Base-by-base conservation (phyloP, 2,113 vertebrate genomes). In the Campylomormyrus tamandua region DNA sequence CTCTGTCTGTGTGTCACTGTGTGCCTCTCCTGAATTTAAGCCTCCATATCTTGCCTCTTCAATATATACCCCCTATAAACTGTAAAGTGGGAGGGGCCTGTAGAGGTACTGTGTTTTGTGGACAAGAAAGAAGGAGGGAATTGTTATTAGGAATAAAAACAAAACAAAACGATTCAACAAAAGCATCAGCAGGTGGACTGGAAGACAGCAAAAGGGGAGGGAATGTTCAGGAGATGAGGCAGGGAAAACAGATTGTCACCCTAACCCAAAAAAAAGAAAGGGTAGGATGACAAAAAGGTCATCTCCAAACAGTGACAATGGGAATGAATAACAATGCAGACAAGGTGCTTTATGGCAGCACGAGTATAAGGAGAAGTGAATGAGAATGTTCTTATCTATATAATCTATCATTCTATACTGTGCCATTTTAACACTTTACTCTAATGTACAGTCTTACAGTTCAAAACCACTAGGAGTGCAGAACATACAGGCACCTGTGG, bases 281-380 rank as follows among this genome's bases (percentile, higher is more conserved):
- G 42, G 35, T 21, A 42, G 24, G 27, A 89, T 39, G 77, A 19
- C 49, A 80, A 27, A 89, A 84, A 89, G 89, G 88, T 89, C 66
- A 89, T 50, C 88, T 89, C 46, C 88, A 89, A 89, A 89, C 39
- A 50, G 66, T 80, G 88, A 89, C 88, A 89, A 89, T 89, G 88
- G 58, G 88, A 89, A 80, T 89, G 62, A 89, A 77, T 89, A 77
- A 89, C 88, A 77, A 77, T 80, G 35, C 74, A 80, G 62, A 27
- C 45, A 48, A 66, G 17, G 11, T 89, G 66, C 66, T 89, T 74
- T 46, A 15, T 50, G 62, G 48, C 24, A 52, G 45, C 31, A 27
- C 9, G n/a, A 50, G 48, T 19, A n/a, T 49, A 13, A 46, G 77
- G 35, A 11, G 48, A 52, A 52, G 85, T 45, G 88, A 45, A 46